phyloP scores from a whole-genome alignment of 1,140 invertebrate species.

The Prorops nasuta region DNA sequence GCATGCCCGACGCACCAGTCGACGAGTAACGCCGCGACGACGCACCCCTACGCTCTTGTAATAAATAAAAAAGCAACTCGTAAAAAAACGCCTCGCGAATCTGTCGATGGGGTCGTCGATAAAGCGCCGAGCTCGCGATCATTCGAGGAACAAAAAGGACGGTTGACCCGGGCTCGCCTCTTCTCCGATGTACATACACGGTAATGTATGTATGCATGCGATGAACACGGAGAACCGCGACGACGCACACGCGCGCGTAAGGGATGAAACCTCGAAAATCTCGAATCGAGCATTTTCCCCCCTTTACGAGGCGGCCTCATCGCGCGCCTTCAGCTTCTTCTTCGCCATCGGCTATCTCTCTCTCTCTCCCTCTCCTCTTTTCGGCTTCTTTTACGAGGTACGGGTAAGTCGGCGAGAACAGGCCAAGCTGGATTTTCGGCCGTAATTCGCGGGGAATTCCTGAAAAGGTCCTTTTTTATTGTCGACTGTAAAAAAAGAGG shows the following conservation, averaged over 20 bases:
- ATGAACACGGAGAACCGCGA: neutral
- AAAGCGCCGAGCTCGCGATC: too few relatives aligned
- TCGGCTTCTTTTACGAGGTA: slow-evolving; percentile 9
- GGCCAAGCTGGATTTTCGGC: slow-evolving; percentile 17
- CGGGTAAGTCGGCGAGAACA: slow-evolving; percentile 1
- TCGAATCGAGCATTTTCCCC: too few relatives aligned
- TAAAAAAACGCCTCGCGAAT: too few relatives aligned
- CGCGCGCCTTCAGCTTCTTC: too few relatives aligned
- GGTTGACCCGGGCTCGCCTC: too few relatives aligned
- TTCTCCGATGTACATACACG: too few relatives aligned
- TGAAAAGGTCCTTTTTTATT: slow-evolving; percentile 28
- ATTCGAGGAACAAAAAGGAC: too few relatives aligned
- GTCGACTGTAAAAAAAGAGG: slow-evolving; percentile 20
- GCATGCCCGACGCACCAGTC: neutral
- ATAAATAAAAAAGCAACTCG: slow-evolving; percentile 12
- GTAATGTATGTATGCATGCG: neutral
- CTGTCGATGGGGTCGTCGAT: too few relatives aligned
- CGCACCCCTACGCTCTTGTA: neutral
- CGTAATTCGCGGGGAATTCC: slow-evolving; percentile 21
- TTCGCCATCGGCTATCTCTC: slow-evolving; percentile 3
- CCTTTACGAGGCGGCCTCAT: too few relatives aligned
- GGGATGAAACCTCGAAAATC: too few relatives aligned
- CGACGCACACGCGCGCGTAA: neutral
- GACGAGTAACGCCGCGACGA: neutral
- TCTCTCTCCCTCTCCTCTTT: neutral